Evolutionary conservation across 2,888 invertebrate species (phyloP), one percentile per base, ranked within the genome.

Genomic region (Harpalus rufipes): DNA sequence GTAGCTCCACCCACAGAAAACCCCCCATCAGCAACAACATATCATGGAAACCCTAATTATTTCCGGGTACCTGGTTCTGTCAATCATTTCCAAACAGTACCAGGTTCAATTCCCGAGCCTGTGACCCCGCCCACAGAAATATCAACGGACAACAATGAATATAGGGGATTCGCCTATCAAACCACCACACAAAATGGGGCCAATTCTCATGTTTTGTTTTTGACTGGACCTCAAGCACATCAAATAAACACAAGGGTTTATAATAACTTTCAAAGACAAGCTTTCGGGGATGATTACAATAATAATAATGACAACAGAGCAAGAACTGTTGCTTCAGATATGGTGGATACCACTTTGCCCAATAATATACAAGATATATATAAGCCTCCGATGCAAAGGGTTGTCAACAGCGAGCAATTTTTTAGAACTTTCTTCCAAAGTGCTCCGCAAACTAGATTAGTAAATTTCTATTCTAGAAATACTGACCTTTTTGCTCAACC

Each of bases 91-190:
- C 12, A 21, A 21, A 21, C 44, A 10, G 10, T 44, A 10, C 44
- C 44, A 7, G 8, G 8, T 10, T 10, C 44, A 4, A 44, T 44
- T 44, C 58, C 58, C 8, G 7, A 25, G 5, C 65, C 25, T 8
- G n/a, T 3, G 21, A 7, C 72, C 8, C 32, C 14, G 32, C n/a
- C 32, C 1, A 32, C 32, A 41, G n/a, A 14, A n/a, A 16, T 0
- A 12, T 39, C 12, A 72, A 41, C 25, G 10, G 63, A 72, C 80
- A 72, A 80, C 65, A 6, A 63, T 5, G 84, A 84, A 10, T 84
- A 78, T 61, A 86, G 87, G 7, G 90, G 90, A 32, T 90, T 89
- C 83, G 89, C 88, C 5, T 90, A 90, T 81, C 87, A 87, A 18
- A 90, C 89, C 1, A 87, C 88, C 65, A 88, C 87, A 68, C 86